phyloP scores from a whole-genome alignment of 2,888 invertebrate genomes.

The Spisula subtruncata region DNA sequence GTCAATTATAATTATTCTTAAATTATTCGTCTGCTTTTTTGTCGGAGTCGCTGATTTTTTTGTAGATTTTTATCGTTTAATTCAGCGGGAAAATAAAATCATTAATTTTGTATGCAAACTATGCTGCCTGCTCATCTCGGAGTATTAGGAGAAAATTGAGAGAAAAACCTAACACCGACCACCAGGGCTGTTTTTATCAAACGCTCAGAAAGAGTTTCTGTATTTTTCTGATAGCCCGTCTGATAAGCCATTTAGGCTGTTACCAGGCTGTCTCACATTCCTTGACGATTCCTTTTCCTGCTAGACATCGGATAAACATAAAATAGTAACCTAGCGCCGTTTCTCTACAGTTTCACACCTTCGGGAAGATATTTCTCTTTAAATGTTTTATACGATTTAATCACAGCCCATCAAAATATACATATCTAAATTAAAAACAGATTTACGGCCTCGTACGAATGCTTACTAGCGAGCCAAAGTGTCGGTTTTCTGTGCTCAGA shows the following conservation, averaged over 20 bases:
- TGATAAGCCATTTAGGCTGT: conserved; percentile 51
- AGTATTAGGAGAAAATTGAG: conserved; percentile 15
- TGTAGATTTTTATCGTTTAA: background rate
- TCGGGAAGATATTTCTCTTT: conserved; percentile 55
- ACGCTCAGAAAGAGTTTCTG: conserved; percentile 29
- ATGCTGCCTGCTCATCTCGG: background rate
- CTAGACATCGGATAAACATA: conserved; percentile 50
- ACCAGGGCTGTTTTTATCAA: conserved; percentile 33
- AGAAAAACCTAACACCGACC: conserved; percentile 25
- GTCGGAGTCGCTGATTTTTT: background rate
- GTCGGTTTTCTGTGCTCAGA: conserved; percentile 52
- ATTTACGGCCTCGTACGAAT: conserved; percentile 59
- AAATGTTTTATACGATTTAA: conserved; percentile 71
- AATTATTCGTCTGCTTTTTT: background rate
- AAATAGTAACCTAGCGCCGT: conserved; percentile 53
- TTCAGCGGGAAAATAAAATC: conserved; percentile 15
- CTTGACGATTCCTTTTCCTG: conserved; percentile 23
- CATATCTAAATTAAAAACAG: conserved; percentile 74
- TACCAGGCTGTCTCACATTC: conserved; percentile 31
- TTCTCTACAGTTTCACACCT: conserved; percentile 65
- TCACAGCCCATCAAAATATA: conserved; percentile 68
- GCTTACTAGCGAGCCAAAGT: conserved; percentile 63
- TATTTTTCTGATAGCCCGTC: conserved; percentile 31
- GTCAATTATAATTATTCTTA: background rate
- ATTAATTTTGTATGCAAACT: conserved; percentile 16